Evolutionary conservation across 2,113 vertebrate genomes (phyloP).

Genomic region (Anhinga anhinga): DNA sequence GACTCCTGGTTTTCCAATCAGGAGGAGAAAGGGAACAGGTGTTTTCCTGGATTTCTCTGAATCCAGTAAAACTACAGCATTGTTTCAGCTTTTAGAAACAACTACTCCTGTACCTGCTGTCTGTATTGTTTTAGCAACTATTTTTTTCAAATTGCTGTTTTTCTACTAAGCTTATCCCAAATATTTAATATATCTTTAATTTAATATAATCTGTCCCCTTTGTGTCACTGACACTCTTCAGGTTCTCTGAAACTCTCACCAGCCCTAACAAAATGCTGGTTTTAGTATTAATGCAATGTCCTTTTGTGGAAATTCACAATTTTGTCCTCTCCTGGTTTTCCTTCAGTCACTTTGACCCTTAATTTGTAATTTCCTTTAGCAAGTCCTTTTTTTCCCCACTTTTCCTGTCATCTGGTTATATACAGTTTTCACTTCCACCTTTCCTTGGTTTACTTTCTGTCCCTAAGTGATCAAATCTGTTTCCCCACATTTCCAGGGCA

Average conservation of each 20-base stretch:
- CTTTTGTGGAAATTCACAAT: not conserved
- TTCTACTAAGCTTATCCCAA: not conserved
- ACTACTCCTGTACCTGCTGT: not conserved
- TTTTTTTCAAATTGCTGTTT: not conserved
- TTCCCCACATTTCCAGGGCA: not conserved
- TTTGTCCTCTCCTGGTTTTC: not conserved
- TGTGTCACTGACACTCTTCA: not conserved
- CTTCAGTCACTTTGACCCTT: not conserved
- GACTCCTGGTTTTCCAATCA: not conserved
- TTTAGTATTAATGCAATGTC: not conserved
- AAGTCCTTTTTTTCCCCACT: not conserved
- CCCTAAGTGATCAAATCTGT: not conserved
- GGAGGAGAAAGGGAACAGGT: not conserved
- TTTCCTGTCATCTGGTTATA: not conserved
- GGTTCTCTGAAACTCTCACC: not conserved
- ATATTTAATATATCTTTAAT: not conserved
- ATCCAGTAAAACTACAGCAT: not conserved
- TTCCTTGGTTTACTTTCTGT: not conserved
- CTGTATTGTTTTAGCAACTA: rapidly evolving
- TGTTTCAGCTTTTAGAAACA: not conserved
- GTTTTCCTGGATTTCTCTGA: not conserved
- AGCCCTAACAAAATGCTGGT: not conserved
- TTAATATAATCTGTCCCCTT: not conserved
- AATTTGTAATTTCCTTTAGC: not conserved
- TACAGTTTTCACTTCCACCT: not conserved